Evolutionary conservation across 1,140 invertebrate genomes (phyloP), one percentile per base, ranked within the genome.

Genomic region (Trissolcus basalis): DNA sequence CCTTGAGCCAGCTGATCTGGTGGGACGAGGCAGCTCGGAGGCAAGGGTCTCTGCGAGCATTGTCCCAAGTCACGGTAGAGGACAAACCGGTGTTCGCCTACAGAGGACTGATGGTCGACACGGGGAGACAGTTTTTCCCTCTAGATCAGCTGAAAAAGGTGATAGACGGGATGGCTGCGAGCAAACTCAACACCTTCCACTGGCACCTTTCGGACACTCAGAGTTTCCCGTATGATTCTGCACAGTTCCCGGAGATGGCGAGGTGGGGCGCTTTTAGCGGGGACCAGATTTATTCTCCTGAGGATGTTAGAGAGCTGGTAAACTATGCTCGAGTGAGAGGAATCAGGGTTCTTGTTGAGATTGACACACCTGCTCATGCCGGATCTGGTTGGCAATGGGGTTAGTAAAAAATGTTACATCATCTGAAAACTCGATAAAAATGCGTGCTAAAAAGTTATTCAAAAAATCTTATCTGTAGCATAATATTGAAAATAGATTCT

Each of bases 181-280:
- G 92, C 14, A 97, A 97, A 85, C 84, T 97, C 68, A 97, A 97
- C 79, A 93, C 94, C 0, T 91, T 96, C 33, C 95, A 96, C 81
- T 96, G 95, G 94, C 95, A 96, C 79, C 91, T 93, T 0, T 94
- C 93, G 0, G 95, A 96, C 81, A 92, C 94, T 0, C 95, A 96
- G 67, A 95, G 94, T 81, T 96, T 96, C 83, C 95, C 95, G 0
- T 90, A 95, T 68, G 92, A 94, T 50, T 93, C 93, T 0, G 89
- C 88, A 1, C 88, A 91, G 13, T 91, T 93, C 27, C 95, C 95
- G 0, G 91, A 95, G 79, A 91, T 96, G 89, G 91, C 93, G 0
- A 90, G 90, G 88, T 94, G 91, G 84, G 93, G 93, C 0, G 93
- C 93, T 0, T 94, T 93, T 78, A 91, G 91, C 13, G 78, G 88